Conservation (phyloP, 2,113 vertebrate species). For the Phaethornis superciliosus region DNA sequence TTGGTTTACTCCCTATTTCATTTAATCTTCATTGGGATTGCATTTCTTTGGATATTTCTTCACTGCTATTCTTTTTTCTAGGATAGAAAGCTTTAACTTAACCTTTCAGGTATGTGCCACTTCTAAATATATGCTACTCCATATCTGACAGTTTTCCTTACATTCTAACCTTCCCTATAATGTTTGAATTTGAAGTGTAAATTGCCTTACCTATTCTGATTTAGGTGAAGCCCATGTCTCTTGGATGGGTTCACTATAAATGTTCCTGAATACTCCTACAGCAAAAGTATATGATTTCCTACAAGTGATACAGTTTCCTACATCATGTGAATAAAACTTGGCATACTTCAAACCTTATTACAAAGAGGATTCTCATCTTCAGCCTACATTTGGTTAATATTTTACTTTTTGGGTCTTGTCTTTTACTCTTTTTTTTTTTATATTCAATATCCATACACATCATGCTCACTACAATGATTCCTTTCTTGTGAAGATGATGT, state of each 20-base stretch:
- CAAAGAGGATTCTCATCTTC: not conserved
- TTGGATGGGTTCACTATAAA: not conserved
- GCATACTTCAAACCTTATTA: not conserved
- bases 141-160: not conserved
- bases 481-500: not conserved
- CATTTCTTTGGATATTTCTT: not conserved
- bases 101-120: not conserved
- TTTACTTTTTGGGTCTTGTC: not conserved
- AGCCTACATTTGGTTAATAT: not conserved
- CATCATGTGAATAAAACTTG: not conserved
- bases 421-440: not conserved
- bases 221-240: not conserved
- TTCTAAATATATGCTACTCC: not conserved
- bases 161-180: not conserved
- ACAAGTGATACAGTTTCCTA: not conserved
- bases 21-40: not conserved
- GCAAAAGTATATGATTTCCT: not conserved
- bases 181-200: not conserved
- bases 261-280: not conserved
- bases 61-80: not conserved
- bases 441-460: not conserved
- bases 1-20: not conserved
- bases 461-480: not conserved
- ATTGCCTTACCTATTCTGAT: not conserved
- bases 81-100: not conserved